Conservation (phyloP, 2,888 invertebrate genomes). For the Elmis aenea region DNA sequence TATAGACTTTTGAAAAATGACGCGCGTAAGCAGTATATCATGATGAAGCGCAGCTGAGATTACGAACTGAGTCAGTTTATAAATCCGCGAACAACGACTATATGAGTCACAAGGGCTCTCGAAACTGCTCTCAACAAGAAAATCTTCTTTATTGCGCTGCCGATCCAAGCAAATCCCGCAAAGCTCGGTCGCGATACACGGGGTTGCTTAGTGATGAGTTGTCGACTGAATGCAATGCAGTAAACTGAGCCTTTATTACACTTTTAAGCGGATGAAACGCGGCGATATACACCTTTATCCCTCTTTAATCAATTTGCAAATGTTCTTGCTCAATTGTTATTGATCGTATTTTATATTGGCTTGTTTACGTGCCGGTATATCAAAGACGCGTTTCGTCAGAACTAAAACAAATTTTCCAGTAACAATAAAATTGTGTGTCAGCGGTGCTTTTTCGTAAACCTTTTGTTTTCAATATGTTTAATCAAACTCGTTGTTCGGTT, state of each 20-base stretch:
- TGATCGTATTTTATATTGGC: neutral
- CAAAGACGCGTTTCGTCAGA: too few relatives aligned
- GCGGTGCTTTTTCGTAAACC: too few relatives aligned
- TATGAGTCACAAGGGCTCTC: slow-evolving; percentile 43
- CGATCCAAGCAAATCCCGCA: slow-evolving; percentile 29
- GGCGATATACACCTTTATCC: slow-evolving; percentile 19
- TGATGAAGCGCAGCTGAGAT: slow-evolving; percentile 10
- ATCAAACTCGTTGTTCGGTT: too few relatives aligned
- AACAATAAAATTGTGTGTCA: too few relatives aligned
- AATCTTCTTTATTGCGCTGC: slow-evolving; percentile 44
- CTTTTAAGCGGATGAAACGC: slow-evolving; percentile 39
- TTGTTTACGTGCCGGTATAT: too few relatives aligned
- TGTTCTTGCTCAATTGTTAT: slow-evolving; percentile 6
- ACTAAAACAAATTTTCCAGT: too few relatives aligned
- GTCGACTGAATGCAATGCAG: slow-evolving; percentile 18
- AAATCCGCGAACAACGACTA: slow-evolving; percentile 42
- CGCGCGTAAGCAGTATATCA: neutral
- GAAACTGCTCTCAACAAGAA: slow-evolving; percentile 47
- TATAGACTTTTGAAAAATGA: too few relatives aligned
- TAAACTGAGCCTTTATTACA: slow-evolving; percentile 36
- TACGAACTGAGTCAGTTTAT: slow-evolving; percentile 32
- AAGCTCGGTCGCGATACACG: slow-evolving; percentile 22
- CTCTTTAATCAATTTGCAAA: slow-evolving; percentile 23
- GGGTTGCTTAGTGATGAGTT: slow-evolving; percentile 27
- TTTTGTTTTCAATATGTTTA: too few relatives aligned